phyloP scores from a whole-genome alignment of 2,888 invertebrate species.

The Drosophila subquinaria region DNA sequence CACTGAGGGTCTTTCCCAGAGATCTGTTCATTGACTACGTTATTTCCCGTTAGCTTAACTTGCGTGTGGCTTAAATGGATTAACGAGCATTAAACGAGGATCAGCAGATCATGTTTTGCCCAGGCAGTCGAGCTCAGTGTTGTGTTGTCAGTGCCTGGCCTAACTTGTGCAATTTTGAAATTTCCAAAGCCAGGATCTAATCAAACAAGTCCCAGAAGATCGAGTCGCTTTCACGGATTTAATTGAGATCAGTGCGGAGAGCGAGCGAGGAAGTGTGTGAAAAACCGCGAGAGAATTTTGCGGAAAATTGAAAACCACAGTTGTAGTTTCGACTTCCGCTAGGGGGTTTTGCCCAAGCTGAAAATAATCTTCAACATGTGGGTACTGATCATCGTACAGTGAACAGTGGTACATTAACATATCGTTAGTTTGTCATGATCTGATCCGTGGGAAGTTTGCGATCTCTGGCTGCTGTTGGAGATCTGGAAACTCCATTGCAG shows the following conservation, averaged over 20 bases:
- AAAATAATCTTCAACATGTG: slow-evolving; percentile 77
- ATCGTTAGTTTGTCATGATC: slow-evolving; percentile 67
- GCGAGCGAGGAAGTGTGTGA: slow-evolving; percentile 43
- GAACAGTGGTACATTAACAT: slow-evolving; percentile 59
- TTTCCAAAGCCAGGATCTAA: slow-evolving; percentile 77
- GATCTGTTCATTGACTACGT: slow-evolving; percentile 74
- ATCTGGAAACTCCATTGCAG: slow-evolving; percentile 70
- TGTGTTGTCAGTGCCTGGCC: slow-evolving; percentile 16
- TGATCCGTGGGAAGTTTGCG: slow-evolving; percentile 63
- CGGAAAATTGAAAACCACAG: slow-evolving; percentile 58
- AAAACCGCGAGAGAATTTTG: slow-evolving; percentile 65
- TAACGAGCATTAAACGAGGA: slow-evolving; percentile 70
- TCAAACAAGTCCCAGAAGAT: slow-evolving; percentile 67
- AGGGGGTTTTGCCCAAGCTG: slow-evolving; percentile 67
- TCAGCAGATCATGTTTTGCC: slow-evolving; percentile 67
- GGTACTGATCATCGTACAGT: slow-evolving; percentile 38
- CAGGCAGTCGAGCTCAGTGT: slow-evolving; percentile 12
- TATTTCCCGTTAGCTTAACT: slow-evolving; percentile 80
- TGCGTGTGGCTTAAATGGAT: slow-evolving; percentile 67
- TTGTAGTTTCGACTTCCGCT: slow-evolving; percentile 66
- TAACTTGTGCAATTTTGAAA: slow-evolving; percentile 80
- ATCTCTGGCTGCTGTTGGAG: slow-evolving; percentile 18
- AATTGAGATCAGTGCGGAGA: slow-evolving; percentile 72
- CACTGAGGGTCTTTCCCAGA: slow-evolving; percentile 67
- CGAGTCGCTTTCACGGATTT: slow-evolving; percentile 59